phyloP scores from a whole-genome alignment of 2,113 vertebrate genomes.

The Numenius arquata region DNA sequence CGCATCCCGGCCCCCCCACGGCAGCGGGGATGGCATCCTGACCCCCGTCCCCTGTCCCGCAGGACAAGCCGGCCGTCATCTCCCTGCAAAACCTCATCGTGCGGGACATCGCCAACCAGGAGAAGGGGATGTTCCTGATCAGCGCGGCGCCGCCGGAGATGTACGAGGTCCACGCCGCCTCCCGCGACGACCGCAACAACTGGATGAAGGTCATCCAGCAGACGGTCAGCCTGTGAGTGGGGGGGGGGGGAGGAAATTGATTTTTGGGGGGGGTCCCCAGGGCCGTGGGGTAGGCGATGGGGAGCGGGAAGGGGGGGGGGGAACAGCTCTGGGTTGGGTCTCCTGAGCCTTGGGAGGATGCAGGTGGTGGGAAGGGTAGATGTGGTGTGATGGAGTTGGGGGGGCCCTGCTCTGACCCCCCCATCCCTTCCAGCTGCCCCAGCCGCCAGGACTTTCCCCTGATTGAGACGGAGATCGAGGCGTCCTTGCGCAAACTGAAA shows the following conservation, averaged over 20 bases:
- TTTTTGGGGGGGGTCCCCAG: background rate
- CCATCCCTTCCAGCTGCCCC: conserved; percentile 76
- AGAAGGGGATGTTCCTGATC: conserved; percentile 92
- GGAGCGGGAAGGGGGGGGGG: too few relatives aligned
- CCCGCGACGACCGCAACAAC: conserved; percentile 83
- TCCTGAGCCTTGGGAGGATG: background rate
- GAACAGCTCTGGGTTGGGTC: background rate
- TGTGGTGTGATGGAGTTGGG: background rate
- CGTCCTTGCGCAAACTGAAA: conserved; percentile 85
- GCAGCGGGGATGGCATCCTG: accelerated
- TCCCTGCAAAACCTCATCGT: conserved; percentile 89
- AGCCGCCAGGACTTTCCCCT: conserved; percentile 87
- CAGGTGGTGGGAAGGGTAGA: background rate
- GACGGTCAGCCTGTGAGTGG: conserved; percentile 81
- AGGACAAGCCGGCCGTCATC: conserved; percentile 89
- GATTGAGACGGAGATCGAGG: conserved; percentile 88
- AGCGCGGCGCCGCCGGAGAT: conserved; percentile 85
- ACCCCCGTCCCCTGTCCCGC: accelerated
- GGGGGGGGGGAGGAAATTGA: too few relatives aligned
- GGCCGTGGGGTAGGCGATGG: accelerated
- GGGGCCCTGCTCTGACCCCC: background rate
- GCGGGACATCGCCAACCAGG: conserved; percentile 92
- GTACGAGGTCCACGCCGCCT: conserved; percentile 90
- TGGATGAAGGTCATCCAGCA: conserved; percentile 89
- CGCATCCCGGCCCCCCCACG: too few relatives aligned